phyloP scores from a whole-genome alignment of 2,888 invertebrate species.

The Noctua janthina region DNA sequence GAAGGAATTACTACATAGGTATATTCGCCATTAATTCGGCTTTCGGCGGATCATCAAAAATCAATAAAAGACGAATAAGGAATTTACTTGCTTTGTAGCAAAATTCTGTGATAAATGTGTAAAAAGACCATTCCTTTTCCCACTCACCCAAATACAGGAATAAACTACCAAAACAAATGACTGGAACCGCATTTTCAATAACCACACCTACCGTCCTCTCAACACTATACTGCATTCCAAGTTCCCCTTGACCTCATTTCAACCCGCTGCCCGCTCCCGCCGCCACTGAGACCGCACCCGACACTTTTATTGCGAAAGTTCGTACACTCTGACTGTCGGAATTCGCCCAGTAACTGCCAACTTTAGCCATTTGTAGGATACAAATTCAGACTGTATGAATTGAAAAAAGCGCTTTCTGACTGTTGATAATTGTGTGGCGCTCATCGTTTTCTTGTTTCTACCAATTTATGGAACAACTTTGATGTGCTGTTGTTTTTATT shows the following conservation, averaged over 20 bases:
- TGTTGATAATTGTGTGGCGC: slow-evolving; percentile 66
- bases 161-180: background rate
- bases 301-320: slow-evolving; percentile 85
- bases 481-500: slow-evolving; percentile 38
- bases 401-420: slow-evolving; percentile 75
- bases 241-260: slow-evolving; percentile 37
- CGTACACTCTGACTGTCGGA: slow-evolving; percentile 71
- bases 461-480: slow-evolving; percentile 57
- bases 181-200: slow-evolving; percentile 10
- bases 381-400: slow-evolving; percentile 80
- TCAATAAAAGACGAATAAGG: background rate
- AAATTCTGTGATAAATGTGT: background rate
- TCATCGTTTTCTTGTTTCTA: slow-evolving; percentile 51
- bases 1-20: background rate
- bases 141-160: background rate
- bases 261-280: slow-evolving; percentile 49
- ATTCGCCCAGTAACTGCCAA: slow-evolving; percentile 74
- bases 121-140: background rate
- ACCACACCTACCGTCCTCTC: background rate
- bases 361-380: slow-evolving; percentile 82
- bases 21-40: background rate
- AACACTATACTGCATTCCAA: slow-evolving; percentile 16
- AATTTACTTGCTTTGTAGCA: background rate
- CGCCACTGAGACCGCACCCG: slow-evolving; percentile 61
- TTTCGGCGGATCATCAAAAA: background rate